Base-by-base conservation (phyloP, 2,797 vertebrate genomes). In the Remorina albescens region DNA sequence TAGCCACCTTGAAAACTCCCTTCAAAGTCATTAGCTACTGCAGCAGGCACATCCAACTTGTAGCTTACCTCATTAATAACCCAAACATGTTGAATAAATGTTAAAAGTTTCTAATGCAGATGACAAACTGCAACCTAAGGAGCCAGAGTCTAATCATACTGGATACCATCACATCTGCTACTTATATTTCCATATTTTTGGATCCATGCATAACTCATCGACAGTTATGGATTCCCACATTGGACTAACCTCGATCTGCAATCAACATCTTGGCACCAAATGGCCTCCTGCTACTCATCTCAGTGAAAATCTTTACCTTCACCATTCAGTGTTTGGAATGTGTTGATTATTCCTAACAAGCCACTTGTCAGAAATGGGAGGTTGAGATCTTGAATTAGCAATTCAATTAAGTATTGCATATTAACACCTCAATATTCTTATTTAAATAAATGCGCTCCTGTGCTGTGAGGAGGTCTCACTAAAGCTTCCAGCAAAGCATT, bases 1-100 rank as follows among this genome's bases (percentile, higher is more conserved):
- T 71, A 49, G 54, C 81, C 87, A 85, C 90, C 89, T 90, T 93
- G 79, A 90, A 85, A 90, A 88, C 70, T 86, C 82, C 63, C 67
- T 71, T 88, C 81, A 86, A 89, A 90, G 81, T 79, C 86, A 74
- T 81, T 21, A 79, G 69, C 80, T 47, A 16, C n/a, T 59, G 70
- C 51, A 56, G 68, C 67, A 37, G 69, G 63, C 64, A 60, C 39
- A 70, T 62, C 61, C 71, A 49, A 54, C 71, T 76, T 25, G 42
- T 2, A 50, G 55, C 60, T 21, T 18, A 42, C 55, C 61, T 74
- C 74, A 85, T 86, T 71, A 76, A 58, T 46, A 46, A n/a, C 30
- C 23, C 25, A 67, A 81, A 83, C 49, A 55, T 32, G 46, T 42
- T 2, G 16, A 36, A 53, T 63, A 62, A 46, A 63, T 11, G 36